Evolutionary conservation across 2,888 invertebrate genomes (phyloP), one percentile per base, ranked within the genome.

Genomic region (Oeneis ivallda): DNA sequence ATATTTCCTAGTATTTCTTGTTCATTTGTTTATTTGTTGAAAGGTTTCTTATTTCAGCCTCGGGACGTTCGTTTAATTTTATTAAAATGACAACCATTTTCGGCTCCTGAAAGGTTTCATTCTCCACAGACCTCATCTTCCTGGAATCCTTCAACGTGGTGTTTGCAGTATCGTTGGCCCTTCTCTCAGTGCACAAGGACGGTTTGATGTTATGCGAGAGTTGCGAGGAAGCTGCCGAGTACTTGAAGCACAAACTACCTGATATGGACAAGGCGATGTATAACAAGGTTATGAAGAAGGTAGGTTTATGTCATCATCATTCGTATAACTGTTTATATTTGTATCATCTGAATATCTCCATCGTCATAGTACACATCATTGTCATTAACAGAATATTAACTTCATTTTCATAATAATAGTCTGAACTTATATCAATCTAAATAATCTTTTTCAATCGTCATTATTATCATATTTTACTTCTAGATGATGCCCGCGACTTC

Each of bases 171-270:
- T 97, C 98, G 0, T 89, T 99, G 58, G 95, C 97, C 0, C 87
- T 99, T 57, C 92, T 99, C 9, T 95, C 95, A 0, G 95, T 95
- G 49, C 98, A 98, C 85, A 96, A 95, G 75, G 96, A 97, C 67
- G 94, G 96, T 17, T 92, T 99, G 62, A 91, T 98, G 83, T 88
- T 94, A 58, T 97, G 98, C 73, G 96, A 96, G 74, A 96, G 96
- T 71, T 98, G 99, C 80, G 99, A 99, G 80, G 96, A 96, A 74
- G 96, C 98, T 0, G 98, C 98, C 92, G 97, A 98, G 77, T 98
- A 97, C 76, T 91, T 99, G 26, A 98, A 98, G 83, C 95, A 95
- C 70, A 92, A 94, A 59, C 92, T 97, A 7, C 96, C 96, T 0
- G 94, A 94, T 37, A 94, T 97, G 70, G 94, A 96, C 74, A 92